Evolutionary conservation across 2,888 invertebrate species (phyloP), one percentile per base, ranked within the genome.

Genomic region (Sycophila texana): DNA sequence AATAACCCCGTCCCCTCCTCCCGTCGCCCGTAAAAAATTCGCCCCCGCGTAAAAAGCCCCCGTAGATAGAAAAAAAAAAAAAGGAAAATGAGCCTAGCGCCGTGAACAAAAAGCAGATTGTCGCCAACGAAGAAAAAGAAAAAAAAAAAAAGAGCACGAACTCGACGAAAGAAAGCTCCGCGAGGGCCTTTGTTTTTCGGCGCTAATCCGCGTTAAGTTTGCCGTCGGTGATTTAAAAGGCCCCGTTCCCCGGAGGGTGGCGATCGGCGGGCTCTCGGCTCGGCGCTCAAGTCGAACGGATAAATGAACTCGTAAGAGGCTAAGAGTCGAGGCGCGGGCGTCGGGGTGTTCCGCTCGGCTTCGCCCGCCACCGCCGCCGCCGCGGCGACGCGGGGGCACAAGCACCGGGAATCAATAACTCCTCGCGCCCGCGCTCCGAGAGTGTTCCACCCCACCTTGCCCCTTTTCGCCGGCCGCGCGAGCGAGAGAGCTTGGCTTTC

Each of bases 381-480:
- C 49, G 70, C 63, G 63, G 74, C 74, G 18, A 5, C 22, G 18
- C 13, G 20, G 18, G 30, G 53, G 55, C 55, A 20, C 81, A 83
- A 77, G 81, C 82, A 81, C 82, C 83, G 88, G 87, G 89, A 89
- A 89, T 89, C 89, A 89, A 89, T 89, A 89, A 89, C 89, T 89
- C 86, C 89, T 88, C 86, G 87, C 86, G 85, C 86, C 83, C 83
- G 83, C 80, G 60, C 77, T 81, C 71, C 77, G 72, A 67, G 81
- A 77, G 81, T 67, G 79, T 70, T 76, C 75, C 76, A 71, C 72
- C 76, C 81, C 80, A 47, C 30, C 71, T 53, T 20, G 20, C 67
- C 18, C 57, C 60, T 60, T 72, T 72, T 61, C n/a, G n/a, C 39
- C 39, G 39, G 39, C 39, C 39, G 39, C 39, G 39, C 3, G 39